Conservation (phyloP, 2,113 vertebrate species). For the Campylomormyrus tamandua region DNA sequence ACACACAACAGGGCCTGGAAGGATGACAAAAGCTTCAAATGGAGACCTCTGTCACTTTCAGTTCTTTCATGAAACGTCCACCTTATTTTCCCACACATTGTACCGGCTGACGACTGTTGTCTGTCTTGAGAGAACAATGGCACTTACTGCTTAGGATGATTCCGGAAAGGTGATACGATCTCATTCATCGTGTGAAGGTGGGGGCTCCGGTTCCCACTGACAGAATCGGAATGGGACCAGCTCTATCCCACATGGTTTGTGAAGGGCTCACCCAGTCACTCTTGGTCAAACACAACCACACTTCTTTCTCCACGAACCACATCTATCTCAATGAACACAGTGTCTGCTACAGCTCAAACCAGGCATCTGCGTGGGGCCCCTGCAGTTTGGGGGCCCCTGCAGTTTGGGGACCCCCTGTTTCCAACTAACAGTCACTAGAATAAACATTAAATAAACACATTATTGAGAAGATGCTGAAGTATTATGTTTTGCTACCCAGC, state of each 20-base stretch:
- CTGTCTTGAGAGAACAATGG: neutral
- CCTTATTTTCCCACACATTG: neutral
- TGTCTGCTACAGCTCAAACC: neutral
- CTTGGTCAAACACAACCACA: neutral
- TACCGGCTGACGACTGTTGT: neutral
- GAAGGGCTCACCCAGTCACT: neutral
- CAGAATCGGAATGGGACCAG: neutral
- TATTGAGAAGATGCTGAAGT: neutral
- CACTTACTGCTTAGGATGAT: neutral
- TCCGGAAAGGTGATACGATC: neutral
- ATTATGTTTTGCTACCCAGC: neutral
- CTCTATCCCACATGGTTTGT: neutral
- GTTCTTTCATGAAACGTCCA: neutral
- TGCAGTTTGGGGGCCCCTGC: neutral
- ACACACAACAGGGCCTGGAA: neutral
- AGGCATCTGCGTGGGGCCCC: neutral
- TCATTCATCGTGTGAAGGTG: neutral
- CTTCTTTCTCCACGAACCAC: neutral
- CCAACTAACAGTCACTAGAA: too few species aligned
- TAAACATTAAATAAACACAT: neutral
- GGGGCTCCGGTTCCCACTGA: neutral
- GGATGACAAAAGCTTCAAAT: neutral
- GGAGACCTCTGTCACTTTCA: neutral
- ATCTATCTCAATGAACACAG: neutral
- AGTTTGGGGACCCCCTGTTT: too few species aligned